Conservation (phyloP, 2,888 invertebrate genomes). For the Chironomus riparius region DNA sequence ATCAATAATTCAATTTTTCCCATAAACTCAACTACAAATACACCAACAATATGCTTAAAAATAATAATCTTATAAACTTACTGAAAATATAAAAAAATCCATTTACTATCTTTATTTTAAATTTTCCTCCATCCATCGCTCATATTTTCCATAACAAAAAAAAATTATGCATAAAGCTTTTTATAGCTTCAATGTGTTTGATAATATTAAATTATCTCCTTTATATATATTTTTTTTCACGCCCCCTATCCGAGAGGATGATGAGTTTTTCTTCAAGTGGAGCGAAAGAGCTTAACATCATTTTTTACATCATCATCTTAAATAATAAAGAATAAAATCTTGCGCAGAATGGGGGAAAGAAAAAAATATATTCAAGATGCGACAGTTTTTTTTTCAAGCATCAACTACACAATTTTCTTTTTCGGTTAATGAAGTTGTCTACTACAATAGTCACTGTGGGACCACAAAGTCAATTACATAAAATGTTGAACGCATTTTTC, state of each 20-base stretch:
- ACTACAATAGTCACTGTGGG: constrained; percentile 7
- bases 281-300: neutral
- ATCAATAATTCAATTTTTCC: no score
- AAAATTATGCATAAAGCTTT: constrained; percentile 21
- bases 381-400: neutral
- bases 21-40: no score
- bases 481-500: neutral
- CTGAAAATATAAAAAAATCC: neutral
- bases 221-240: neutral
- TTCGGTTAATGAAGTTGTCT: neutral
- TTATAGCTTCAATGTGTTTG: constrained; percentile 11
- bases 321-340: neutral
- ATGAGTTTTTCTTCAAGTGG: neutral
- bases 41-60: no score
- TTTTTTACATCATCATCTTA: neutral
- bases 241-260: constrained; percentile 4
- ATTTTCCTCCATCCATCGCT: neutral
- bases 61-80: no score
- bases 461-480: constrained; percentile 18
- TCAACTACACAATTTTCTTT: neutral
- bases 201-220: constrained; percentile 20
- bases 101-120: neutral
- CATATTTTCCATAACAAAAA: neutral
- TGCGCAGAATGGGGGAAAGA: neutral
- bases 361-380: neutral